phyloP scores from a whole-genome alignment of 2,888 invertebrate species.

The Aleiodes testaceus region DNA sequence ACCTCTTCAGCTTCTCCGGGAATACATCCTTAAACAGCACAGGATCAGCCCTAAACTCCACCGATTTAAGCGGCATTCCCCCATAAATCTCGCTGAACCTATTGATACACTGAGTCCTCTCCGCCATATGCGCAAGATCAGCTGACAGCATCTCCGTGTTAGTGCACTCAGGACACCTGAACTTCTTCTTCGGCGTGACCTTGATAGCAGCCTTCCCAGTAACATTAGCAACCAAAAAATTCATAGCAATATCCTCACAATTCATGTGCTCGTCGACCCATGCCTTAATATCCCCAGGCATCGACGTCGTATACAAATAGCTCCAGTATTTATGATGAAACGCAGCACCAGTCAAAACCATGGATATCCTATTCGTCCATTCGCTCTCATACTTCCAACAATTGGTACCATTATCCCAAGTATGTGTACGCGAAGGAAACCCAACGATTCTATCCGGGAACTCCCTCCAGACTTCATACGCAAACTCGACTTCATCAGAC shows the following conservation, averaged over 20 bases:
- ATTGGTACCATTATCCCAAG: slow-evolving; percentile 90
- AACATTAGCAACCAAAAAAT: slow-evolving; percentile 93
- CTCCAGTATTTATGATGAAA: slow-evolving; percentile 98
- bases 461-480: slow-evolving; percentile 95
- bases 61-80: slow-evolving; percentile 88
- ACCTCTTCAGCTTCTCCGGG: slow-evolving; percentile 89
- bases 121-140: slow-evolving; percentile 93
- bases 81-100: slow-evolving; percentile 84
- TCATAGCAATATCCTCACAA: slow-evolving; percentile 99
- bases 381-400: slow-evolving; percentile 97
- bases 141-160: slow-evolving; percentile 96
- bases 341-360: slow-evolving; percentile 97
- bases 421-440: slow-evolving; percentile 94
- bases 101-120: slow-evolving; percentile 92
- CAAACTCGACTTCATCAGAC: slow-evolving; percentile 96
- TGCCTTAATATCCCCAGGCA: slow-evolving; percentile 88
- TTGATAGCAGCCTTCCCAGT: slow-evolving; percentile 96
- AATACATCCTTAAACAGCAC: slow-evolving; percentile 91
- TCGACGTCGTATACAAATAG: slow-evolving; percentile 90
- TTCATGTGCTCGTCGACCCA: slow-evolving; percentile 98
- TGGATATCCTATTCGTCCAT: slow-evolving; percentile 97
- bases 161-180: slow-evolving; percentile 96
- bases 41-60: slow-evolving; percentile 96
- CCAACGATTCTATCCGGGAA: slow-evolving; percentile 97
- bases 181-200: slow-evolving; percentile 94